phyloP scores from a whole-genome alignment of 1,140 invertebrate species.

The Phymastichus coffea region DNA sequence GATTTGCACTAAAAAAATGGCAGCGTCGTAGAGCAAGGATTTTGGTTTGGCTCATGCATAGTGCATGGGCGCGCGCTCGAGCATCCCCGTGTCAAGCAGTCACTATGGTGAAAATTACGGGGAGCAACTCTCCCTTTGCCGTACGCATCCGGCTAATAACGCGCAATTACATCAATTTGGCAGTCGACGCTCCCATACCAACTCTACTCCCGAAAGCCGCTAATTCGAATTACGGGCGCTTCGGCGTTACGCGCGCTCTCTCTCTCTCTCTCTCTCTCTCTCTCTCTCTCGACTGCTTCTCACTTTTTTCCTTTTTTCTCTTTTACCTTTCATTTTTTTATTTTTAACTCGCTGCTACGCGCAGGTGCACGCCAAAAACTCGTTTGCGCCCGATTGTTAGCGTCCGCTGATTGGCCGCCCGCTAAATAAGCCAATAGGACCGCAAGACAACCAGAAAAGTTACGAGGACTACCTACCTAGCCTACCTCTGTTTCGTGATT shows the following conservation, averaged over 20 bases:
- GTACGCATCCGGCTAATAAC: slow-evolving; percentile 28
- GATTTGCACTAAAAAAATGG: no score
- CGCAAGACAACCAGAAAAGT: neutral
- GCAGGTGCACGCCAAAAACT: neutral
- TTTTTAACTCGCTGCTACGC: neutral
- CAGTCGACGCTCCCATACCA: neutral
- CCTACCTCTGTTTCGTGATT: no score
- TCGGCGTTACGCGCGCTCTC: slow-evolving; percentile 8
- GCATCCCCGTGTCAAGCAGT: slow-evolving; percentile 24
- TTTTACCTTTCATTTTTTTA: no score
- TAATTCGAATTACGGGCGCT: slow-evolving; percentile 20
- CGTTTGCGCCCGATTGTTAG: neutral
- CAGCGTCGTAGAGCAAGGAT: no score
- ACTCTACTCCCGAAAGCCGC: slow-evolving; percentile 5
- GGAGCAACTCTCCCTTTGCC: slow-evolving; percentile 21
- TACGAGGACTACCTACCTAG: no score
- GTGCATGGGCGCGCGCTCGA: neutral
- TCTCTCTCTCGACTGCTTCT: neutral
- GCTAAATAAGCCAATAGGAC: neutral
- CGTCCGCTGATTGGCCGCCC: slow-evolving; percentile 1
- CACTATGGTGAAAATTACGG: slow-evolving; percentile 32
- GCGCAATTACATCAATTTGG: slow-evolving; percentile 36
- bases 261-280: neutral
- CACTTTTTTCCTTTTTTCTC: neutral
- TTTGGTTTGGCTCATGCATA: no score